Evolutionary conservation across 2,797 vertebrate genomes (phyloP).

Genomic region (Bradypodion pumilum): DNA sequence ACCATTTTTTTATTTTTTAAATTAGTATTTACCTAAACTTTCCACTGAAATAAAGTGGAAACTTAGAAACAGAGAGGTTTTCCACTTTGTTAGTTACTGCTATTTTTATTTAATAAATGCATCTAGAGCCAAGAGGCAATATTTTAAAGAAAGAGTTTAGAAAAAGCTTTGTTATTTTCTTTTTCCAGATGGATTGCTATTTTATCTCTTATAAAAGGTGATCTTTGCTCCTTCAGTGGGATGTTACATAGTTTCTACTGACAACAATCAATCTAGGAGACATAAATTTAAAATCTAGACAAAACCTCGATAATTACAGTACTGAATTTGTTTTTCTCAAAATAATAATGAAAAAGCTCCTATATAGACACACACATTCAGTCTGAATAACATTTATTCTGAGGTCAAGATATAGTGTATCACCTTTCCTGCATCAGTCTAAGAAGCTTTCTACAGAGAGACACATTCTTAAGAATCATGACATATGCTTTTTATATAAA

Average conservation of each 20-base stretch:
- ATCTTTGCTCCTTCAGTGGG: slow-evolving; percentile 51
- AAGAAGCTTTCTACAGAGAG: slow-evolving; percentile 44
- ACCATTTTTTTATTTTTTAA: too few species aligned
- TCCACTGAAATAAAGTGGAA: neutral
- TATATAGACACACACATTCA: neutral
- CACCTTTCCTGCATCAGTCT: slow-evolving; percentile 65
- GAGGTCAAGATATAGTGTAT: slow-evolving; percentile 59
- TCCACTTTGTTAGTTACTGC: neutral
- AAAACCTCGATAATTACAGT: slow-evolving; percentile 70
- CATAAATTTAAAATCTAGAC: slow-evolving; percentile 36
- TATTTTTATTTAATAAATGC: slow-evolving; percentile 56
- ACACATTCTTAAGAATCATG: slow-evolving; percentile 21
- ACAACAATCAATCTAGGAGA: slow-evolving; percentile 71
- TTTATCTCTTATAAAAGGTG: slow-evolving; percentile 62
- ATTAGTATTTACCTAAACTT: neutral
- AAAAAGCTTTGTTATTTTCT: slow-evolving; percentile 67
- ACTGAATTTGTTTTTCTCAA: slow-evolving; percentile 63
- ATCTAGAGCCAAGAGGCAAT: slow-evolving; percentile 41
- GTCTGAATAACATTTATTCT: slow-evolving; percentile 65
- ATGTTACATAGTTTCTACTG: slow-evolving; percentile 63
- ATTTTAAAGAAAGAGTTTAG: slow-evolving; percentile 65
- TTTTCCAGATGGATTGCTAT: slow-evolving; percentile 60
- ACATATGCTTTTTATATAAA: neutral
- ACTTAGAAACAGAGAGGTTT: neutral
- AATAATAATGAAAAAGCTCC: neutral